Base-by-base conservation (phyloP, 2,113 vertebrate genomes). In the Nerophis ophidion region DNA sequence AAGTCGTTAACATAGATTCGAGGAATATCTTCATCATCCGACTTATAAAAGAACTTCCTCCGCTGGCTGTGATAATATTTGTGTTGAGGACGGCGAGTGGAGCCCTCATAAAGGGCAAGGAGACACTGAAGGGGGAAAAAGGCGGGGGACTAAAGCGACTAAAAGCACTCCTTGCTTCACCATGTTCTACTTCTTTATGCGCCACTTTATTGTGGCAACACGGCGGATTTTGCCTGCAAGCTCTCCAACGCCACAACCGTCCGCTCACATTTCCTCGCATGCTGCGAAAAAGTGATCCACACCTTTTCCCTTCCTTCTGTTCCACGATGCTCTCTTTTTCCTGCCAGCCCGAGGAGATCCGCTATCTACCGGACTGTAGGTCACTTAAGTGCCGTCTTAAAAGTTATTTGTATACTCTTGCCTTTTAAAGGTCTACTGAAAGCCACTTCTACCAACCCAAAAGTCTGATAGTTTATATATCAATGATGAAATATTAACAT, bases 1-100 rank as follows among this genome's bases (percentile, higher is more conserved):
- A 89, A 87, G 85, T 82, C 81, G 86, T 88, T 87, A 87, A 60
- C 68, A 72, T 79, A 73, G 66, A 76, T 84, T 84, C 83, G 53
- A 78, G 77, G 72, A 88, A 81, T 83, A 82, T 85, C 84, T 83
- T 83, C 75, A 84, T 85, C 81, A 77, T 83, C 67, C 70, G 57
- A 81, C 72, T 80, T 75, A 76, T 76, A 75, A 66, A 87, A 85
- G 83, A 84, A 87, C 83, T 83, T 87, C 80, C 81, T 86, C 71
- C 64, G 60, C 66, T 54, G 63, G 79, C 75, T 83, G 68, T 75
- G 82, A 86, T 80, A 87, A 87, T 88, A 86, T 89, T 88, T 84
- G 77, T 84, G 80, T 68, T 84, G 75, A 78, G 76, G 80, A 83
- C 81, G 77, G 55, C 35, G 55, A 65, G 74, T 60, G 65, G 62